phyloP scores from a whole-genome alignment of 1,140 invertebrate genomes.

The Thaumetopoea pityocampa region DNA sequence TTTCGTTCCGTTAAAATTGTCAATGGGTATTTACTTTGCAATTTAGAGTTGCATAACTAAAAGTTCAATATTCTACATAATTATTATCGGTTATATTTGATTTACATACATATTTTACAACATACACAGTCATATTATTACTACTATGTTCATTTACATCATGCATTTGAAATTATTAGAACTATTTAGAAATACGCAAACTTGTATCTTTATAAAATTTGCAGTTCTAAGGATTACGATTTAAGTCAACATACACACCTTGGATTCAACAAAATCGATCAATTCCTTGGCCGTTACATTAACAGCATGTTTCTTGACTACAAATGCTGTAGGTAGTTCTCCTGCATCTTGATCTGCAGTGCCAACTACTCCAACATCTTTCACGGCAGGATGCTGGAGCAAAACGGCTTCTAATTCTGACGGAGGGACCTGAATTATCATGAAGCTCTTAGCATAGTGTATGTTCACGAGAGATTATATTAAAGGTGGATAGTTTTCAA shows the following conservation, averaged over 20 bases:
- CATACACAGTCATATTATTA: no score
- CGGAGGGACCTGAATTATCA: conserved; percentile 75
- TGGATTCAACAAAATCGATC: conserved; percentile 58
- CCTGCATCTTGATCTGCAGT: conserved; percentile 79
- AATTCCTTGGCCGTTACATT: conserved; percentile 71
- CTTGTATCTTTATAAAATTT: background rate
- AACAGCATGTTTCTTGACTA: conserved; percentile 75
- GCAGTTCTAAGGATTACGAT: background rate
- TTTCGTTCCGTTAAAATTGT: no score
- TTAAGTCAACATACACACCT: conserved; percentile 32
- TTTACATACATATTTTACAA: no score
- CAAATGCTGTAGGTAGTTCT: conserved; percentile 83
- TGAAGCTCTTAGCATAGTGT: no score
- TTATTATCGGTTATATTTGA: no score
- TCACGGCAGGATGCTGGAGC: conserved; percentile 79
- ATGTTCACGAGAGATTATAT: no score
- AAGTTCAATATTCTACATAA: no score
- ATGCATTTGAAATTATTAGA: background rate
- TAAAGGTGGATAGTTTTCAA: no score
- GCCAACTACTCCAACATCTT: conserved; percentile 85
- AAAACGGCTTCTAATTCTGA: conserved; percentile 85
- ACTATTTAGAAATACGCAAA: background rate
- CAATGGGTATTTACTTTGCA: no score
- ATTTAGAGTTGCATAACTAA: no score
- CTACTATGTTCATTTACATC: no score